These are phyloP conservation scores for Bovichtus diacanthus DNA, from an alignment of 2,797 vertebrate genomes.

Conservation along the genomic window DNA sequence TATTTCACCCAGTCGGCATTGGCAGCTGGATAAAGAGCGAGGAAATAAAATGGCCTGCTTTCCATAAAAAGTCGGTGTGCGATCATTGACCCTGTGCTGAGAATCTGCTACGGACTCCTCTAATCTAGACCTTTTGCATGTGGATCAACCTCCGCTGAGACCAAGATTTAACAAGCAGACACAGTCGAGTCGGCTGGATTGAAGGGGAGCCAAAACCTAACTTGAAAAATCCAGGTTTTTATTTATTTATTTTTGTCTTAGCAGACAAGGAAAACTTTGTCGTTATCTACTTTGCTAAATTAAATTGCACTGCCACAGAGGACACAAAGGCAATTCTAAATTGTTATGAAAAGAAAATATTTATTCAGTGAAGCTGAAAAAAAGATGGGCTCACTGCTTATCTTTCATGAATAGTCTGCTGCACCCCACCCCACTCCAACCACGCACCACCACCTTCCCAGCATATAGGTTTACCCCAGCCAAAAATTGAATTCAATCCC, in stretches of 20 bases:
- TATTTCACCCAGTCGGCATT: slow-evolving; percentile 48
- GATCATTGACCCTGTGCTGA: slow-evolving; percentile 74
- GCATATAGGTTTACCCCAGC: slow-evolving; percentile 74
- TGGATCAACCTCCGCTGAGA: slow-evolving; percentile 74
- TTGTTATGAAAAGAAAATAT: slow-evolving; percentile 51
- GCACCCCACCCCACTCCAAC: slow-evolving; percentile 35
- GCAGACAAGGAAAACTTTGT: neutral
- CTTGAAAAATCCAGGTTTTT: slow-evolving; percentile 6
- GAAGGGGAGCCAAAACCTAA: slow-evolving; percentile 28
- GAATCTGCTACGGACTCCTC: slow-evolving; percentile 54
- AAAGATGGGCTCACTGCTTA: slow-evolving; percentile 55
- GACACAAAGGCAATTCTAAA: neutral
- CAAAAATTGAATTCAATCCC: slow-evolving; percentile 83
- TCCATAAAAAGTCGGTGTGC: slow-evolving; percentile 68
- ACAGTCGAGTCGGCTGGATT: slow-evolving; percentile 21
- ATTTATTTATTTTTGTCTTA: slow-evolving; percentile 1
- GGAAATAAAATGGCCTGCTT: slow-evolving; percentile 65
- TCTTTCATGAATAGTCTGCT: slow-evolving; percentile 61
- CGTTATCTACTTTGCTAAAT: neutral
- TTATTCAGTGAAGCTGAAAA: slow-evolving; percentile 14
- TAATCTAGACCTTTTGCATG: slow-evolving; percentile 77
- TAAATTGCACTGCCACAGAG: neutral
- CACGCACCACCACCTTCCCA: slow-evolving; percentile 60
- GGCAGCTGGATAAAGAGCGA: slow-evolving; percentile 56
- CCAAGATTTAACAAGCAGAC: slow-evolving; percentile 27